These are phyloP conservation scores for Sarcophaga rosellei DNA, from an alignment of 2,888 invertebrate species.

Conservation along the genomic window DNA sequence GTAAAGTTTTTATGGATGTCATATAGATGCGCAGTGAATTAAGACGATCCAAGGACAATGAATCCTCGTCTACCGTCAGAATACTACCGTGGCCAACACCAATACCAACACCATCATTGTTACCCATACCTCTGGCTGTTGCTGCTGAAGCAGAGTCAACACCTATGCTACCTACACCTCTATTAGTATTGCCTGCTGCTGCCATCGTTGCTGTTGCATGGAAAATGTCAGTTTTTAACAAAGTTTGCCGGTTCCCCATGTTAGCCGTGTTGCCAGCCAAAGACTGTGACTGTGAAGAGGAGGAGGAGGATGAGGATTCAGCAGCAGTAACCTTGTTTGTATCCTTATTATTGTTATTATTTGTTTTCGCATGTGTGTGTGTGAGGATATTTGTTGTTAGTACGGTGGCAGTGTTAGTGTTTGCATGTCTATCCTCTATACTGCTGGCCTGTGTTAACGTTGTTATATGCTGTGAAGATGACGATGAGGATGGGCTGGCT, in stretches of 20 bases:
- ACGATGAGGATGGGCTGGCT: constrained; percentile 70
- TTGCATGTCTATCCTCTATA: constrained; percentile 41
- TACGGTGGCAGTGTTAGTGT: too few species aligned
- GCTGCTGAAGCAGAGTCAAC: constrained; percentile 37
- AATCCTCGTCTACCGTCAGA: constrained; percentile 79
- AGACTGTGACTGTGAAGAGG: constrained; percentile 5
- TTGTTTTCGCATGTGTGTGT: constrained; percentile 5
- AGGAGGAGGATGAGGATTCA: background rate
- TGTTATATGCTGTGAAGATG: constrained; percentile 70
- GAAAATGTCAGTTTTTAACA: constrained; percentile 53
- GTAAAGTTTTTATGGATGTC: constrained; percentile 80
- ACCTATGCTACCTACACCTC: constrained; percentile 30
- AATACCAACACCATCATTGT: constrained; percentile 57
- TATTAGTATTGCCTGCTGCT: constrained; percentile 10
- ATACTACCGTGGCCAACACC: constrained; percentile 70
- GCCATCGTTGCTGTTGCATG: background rate
- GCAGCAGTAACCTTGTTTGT: too few species aligned
- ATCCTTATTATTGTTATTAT: too few species aligned
- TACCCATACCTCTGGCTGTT: constrained; percentile 13
- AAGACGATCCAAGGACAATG: constrained; percentile 80
- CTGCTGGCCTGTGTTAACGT: constrained; percentile 60
- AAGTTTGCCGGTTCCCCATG: constrained; percentile 58
- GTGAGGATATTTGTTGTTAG: too few species aligned
- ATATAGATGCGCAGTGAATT: constrained; percentile 81
- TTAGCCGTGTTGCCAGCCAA: constrained; percentile 31